These are phyloP conservation scores for Mus musculus DNA, from an alignment of 2,113 vertebrate species.

Conservation along the genomic window GRCm39 chr17:88981001-88981500, in stretches of 20 bases:
- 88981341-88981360: neutral
- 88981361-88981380: neutral
- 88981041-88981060: neutral
- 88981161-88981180: neutral
- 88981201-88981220: neutral
- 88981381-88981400: neutral
- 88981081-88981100: neutral
- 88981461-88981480: neutral
- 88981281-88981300: neutral
- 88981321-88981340: neutral
- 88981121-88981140: neutral
- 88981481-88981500: neutral
- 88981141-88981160: neutral
- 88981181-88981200: neutral
- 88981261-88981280: neutral
- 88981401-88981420: neutral
- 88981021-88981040: neutral
- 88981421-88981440: neutral
- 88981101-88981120: neutral
- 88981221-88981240: neutral
- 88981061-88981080: neutral
- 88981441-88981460: neutral
- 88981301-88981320: neutral
- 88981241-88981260: neutral
- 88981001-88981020: neutral